Evolutionary conservation across 2,888 invertebrate genomes (phyloP), one percentile per base, ranked within the genome.

Genomic region (Dexiosoma caninum): DNA sequence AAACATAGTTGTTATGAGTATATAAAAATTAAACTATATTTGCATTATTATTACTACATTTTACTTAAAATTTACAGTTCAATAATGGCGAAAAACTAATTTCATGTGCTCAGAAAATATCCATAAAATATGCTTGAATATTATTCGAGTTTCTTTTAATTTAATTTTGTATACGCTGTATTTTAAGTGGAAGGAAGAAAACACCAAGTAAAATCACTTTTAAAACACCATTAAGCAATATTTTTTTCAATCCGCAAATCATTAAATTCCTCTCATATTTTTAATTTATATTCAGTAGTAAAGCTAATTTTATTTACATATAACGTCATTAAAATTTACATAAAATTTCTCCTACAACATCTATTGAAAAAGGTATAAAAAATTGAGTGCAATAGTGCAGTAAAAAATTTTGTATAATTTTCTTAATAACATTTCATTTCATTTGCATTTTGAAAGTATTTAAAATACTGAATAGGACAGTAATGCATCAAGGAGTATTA

Each of bases 231-330:
- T 62, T 72, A 72, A 62, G 53, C 27, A 53, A 21, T 53, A 53
- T 69, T 46, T 67, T 44, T 40, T 66, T 10, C 21, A 5, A 49
- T 40, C 49, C 49, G 21, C 35, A 55, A 70, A 64, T 70, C 77
- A 77, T 64, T 64, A 57, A 70, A 70, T 40, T 64, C 12, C 30
- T 49, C 46, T 70, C 64, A 70, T 35, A 77, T 40, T 77, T 77
- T 69, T 46, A 69, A 62, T 76, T 76, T 69, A 55, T 64, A 77
- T 77, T 74, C 74, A 74, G 74, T 74, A 74, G 67, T 32, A 21
- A 35, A 59, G 66, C 71, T 78, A 74, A 67, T 74, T 78, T 67
- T 49, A 49, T 78, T 67, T 49, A 49, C 74, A 74, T 49, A 42
- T 66, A 74, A 74, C 42, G 53, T 35, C 53, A 78, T 78, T 72